Evolutionary conservation across 2,113 vertebrate species (phyloP), one percentile per base, ranked within the genome.

Genomic region (Sitta europaea): DNA sequence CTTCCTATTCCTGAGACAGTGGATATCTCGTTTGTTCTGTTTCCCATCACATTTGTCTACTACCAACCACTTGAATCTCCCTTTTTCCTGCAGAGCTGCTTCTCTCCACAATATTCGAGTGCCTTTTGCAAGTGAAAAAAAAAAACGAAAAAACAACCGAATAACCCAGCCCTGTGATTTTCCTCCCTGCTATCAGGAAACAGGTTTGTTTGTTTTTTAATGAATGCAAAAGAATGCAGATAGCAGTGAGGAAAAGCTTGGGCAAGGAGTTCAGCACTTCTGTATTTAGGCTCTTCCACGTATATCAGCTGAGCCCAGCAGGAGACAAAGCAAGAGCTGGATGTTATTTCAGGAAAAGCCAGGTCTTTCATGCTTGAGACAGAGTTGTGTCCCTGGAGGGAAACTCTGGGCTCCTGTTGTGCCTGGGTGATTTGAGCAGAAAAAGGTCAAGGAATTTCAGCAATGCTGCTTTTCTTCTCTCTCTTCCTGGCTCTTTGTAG

Each of bases 201-300:
- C 82, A 94, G 82, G 88, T 81, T 97, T 88, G 95, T 96, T 97
- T 97, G 90, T 94, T 94, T 96, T 92, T 90, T 95, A 94, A 96
- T 97, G 82, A 90, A 86, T 84, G 88, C 92, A 93, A 86, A 96
- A 84, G 90, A 96, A 95, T 94, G 93, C 72, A 96, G 93, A 95
- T 74, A 92, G 67, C 3, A 0, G 40, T 70, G 82, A 93, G 86
- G 96, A 96, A 96, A 96, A 96, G 63, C 94, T 88, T 84, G 82
- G 78, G 72, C 86, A 84, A 57, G 58, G 92, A 90, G 61, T 88
- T 96, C 83, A 6, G 76, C 61, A 50, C 62, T 96, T 94, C 90
- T 95, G 93, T 96, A 92, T 96, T 95, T 96, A 92, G 93, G 90
- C 43, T 94, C 4, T 17, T 92, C 79, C 72, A 59, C 29, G 59